These are phyloP conservation scores for Anarsia innoxiella DNA, from an alignment of 2,888 invertebrate genomes.

Conservation along the genomic window DNA sequence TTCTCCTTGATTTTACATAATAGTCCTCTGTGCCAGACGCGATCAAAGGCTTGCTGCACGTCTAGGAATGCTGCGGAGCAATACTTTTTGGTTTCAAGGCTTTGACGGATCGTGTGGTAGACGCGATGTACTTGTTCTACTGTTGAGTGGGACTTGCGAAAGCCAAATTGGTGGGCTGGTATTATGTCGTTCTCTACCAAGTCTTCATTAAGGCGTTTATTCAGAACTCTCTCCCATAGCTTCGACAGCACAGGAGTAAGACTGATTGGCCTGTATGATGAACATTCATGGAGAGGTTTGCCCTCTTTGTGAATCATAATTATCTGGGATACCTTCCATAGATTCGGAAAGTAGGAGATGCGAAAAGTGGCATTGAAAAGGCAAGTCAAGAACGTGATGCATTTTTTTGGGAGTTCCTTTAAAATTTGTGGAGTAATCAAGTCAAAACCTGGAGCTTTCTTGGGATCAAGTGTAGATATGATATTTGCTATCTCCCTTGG, in stretches of 20 bases:
- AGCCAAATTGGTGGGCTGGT: no score
- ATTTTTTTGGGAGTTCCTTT: slow-evolving; percentile 15
- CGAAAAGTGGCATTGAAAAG: slow-evolving; percentile 17
- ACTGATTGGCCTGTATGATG: slow-evolving; percentile 22
- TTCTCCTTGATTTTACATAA: no score
- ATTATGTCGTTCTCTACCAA: no score
- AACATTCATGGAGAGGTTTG: slow-evolving; percentile 14
- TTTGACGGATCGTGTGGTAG: no score
- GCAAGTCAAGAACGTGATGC: slow-evolving; percentile 8
- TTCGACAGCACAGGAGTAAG: slow-evolving; percentile 14
- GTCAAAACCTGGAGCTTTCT: slow-evolving; percentile 17
- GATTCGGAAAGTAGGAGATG: slow-evolving; percentile 9
- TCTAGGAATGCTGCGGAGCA: no score
- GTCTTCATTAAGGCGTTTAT: no score
- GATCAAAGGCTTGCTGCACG: no score
- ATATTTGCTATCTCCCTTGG: slow-evolving; percentile 6
- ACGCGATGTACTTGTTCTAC: no score
- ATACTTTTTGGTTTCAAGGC: no score
- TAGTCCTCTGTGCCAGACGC: no score
- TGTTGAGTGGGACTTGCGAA: no score
- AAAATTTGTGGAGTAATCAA: slow-evolving; percentile 12
- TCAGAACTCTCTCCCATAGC: neutral
- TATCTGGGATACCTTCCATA: slow-evolving; percentile 24
- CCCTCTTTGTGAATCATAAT: slow-evolving; percentile 20
- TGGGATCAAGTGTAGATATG: slow-evolving; percentile 4